phyloP scores from a whole-genome alignment of 2,797 vertebrate species.

The Hypotaenidia philippensis region DNA sequence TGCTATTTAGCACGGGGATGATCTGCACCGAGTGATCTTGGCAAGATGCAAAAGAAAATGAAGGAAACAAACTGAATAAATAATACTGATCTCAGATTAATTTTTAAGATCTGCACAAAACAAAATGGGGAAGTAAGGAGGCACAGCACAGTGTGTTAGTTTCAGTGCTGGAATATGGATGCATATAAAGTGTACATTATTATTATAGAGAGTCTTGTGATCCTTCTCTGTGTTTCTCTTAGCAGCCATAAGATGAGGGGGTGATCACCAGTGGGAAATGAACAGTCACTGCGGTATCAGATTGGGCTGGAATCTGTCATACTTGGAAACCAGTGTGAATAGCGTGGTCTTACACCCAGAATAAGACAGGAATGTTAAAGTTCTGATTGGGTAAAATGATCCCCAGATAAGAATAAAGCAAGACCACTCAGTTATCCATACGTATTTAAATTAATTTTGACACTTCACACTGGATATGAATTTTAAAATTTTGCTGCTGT shows the following conservation, averaged over 20 bases:
- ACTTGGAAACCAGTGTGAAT: neutral
- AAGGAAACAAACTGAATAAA: neutral
- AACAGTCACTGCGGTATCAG: neutral
- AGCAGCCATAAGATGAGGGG: neutral
- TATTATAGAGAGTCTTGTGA: slow-evolving; percentile 19
- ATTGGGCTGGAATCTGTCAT: slow-evolving; percentile 34
- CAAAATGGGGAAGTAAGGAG: neutral
- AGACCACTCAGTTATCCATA: neutral
- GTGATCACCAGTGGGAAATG: slow-evolving; percentile 7
- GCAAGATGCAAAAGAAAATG: neutral
- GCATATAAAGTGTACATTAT: neutral
- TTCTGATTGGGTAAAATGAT: neutral
- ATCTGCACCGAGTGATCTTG: neutral
- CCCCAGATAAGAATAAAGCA: neutral
- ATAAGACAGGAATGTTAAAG: neutral
- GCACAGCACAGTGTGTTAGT: neutral
- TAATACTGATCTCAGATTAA: neutral
- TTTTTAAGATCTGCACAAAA: neutral
- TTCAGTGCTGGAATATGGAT: neutral
- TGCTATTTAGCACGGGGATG: neutral
- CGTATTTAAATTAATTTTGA: neutral
- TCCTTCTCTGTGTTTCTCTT: slow-evolving; percentile 11
- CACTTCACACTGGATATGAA: neutral
- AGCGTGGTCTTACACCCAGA: neutral
- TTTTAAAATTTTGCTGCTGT: neutral